phyloP scores from a whole-genome alignment of 2,113 vertebrate species.

The Chloroceryle aenea region DNA sequence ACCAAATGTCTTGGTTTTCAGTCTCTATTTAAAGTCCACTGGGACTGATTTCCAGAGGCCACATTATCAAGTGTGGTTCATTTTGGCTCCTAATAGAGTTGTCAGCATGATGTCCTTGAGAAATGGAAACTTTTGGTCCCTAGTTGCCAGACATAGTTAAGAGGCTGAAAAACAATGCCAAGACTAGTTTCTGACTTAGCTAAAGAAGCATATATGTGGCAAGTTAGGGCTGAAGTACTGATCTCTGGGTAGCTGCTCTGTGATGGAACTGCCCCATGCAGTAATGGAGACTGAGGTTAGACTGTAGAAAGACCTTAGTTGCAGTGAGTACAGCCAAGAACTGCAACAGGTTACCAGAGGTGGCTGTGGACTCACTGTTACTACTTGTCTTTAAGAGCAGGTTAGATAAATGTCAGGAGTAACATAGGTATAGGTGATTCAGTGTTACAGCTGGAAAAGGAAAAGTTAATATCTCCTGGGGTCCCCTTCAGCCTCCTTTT shows the following conservation, averaged over 20 bases:
- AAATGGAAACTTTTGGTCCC: not conserved
- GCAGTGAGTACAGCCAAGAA: accelerated
- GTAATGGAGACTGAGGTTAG: not conserved
- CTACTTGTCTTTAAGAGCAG: not conserved
- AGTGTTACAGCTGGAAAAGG: not conserved
- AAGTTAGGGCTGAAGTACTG: not conserved
- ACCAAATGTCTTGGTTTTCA: not conserved
- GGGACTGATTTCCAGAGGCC: not conserved
- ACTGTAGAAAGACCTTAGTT: not conserved
- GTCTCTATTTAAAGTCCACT: not conserved
- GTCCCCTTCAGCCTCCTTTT: not conserved
- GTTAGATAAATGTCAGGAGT: not conserved
- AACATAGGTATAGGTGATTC: not conserved
- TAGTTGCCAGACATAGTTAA: not conserved
- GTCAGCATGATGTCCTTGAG: not conserved
- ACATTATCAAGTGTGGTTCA: not conserved
- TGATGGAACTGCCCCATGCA: accelerated
- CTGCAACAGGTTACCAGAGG: not conserved
- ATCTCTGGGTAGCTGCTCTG: not conserved
- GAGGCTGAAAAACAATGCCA: not conserved
- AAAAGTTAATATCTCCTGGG: not conserved
- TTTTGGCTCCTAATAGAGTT: not conserved
- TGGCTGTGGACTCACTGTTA: not conserved
- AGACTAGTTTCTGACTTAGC: not conserved
- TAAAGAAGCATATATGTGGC: not conserved